Evolutionary conservation across 1,140 invertebrate species (phyloP).

Genomic region (Sminthurinus signatus): DNA sequence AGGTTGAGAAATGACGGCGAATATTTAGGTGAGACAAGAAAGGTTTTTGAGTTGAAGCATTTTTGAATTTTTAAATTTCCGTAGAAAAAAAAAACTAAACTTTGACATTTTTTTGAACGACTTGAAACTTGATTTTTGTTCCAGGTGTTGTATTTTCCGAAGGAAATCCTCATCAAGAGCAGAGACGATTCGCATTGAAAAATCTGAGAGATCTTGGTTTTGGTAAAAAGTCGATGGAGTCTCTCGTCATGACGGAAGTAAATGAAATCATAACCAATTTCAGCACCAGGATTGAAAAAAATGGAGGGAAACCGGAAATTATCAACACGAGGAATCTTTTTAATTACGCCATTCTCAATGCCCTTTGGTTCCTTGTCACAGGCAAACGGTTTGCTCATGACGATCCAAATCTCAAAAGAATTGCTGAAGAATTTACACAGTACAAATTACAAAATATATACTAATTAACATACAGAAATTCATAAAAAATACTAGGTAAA

Average conservation of each 20-base stretch:
- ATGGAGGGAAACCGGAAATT: conserved; percentile 2
- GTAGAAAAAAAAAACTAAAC: not conserved
- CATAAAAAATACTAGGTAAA: no score
- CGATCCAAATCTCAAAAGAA: conserved; percentile 19
- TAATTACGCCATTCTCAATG: conserved; percentile 23
- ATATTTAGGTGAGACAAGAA: not conserved
- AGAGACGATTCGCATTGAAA: conserved; percentile 44
- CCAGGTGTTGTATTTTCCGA: conserved; percentile 11
- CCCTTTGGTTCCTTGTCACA: conserved; percentile 23
- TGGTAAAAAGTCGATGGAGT: conserved; percentile 45
- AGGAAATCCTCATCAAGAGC: conserved; percentile 28
- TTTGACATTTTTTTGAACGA: not conserved
- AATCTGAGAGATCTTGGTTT: conserved; percentile 45
- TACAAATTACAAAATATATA: no score
- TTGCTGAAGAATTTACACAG: no score
- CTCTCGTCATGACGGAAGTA: conserved; percentile 43
- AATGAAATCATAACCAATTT: conserved; percentile 15
- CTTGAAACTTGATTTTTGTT: not conserved
- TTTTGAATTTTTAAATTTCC: not conserved
- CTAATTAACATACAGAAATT: no score
- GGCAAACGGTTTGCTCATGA: conserved; percentile 9
- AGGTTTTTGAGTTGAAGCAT: no score
- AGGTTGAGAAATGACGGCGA: not conserved
- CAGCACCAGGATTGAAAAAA: no score
- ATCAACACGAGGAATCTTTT: conserved; percentile 9